Percentiles rank a stretch among this genome's conserved stretches.
Conservation (phyloP, 2,797 vertebrate species). For the Notolabrus celidotus region DNA sequence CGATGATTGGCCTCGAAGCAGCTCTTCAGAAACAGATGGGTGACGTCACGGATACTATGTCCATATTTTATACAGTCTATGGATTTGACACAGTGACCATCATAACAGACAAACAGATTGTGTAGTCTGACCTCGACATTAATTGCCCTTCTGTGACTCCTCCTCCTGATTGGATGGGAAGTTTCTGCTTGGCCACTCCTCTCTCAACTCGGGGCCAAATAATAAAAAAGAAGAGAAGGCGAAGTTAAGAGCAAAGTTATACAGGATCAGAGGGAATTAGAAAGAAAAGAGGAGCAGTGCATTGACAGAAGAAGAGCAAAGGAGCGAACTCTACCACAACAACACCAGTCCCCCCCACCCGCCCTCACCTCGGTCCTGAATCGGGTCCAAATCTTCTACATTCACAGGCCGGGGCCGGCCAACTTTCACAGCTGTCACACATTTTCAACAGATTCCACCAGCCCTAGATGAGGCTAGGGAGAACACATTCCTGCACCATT, state of each 20-base stretch:
- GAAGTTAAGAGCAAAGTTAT: slow-evolving; percentile 5
- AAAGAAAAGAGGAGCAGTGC: slow-evolving; percentile 23
- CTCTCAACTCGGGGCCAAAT: slow-evolving; percentile 7
- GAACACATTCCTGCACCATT: slow-evolving; percentile 95
- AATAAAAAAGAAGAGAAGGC: slow-evolving; percentile 10
- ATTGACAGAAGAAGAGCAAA: slow-evolving; percentile 16
- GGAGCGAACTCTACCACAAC: slow-evolving; percentile 60
- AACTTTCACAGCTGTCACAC: slow-evolving; percentile 96
- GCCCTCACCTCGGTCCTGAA: slow-evolving; percentile 79
- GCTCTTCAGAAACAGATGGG: too few relatives aligned
- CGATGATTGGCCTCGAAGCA: too few relatives aligned
- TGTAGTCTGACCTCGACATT: background rate
- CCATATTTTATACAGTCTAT: too few relatives aligned
- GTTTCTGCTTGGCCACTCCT: slow-evolving; percentile 29
- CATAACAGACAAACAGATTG: too few relatives aligned
- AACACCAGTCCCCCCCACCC: slow-evolving; percentile 46
- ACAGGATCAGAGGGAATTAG: slow-evolving; percentile 13
- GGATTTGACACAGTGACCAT: too few relatives aligned
- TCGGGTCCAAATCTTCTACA: slow-evolving; percentile 88
- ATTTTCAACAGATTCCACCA: slow-evolving; percentile 98
- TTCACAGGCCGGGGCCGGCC: slow-evolving; percentile 87
- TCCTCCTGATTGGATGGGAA: slow-evolving; percentile 25
- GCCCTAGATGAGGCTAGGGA: slow-evolving; percentile 90
- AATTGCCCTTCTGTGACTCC: slow-evolving; percentile 5
- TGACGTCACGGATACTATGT: too few relatives aligned